Evolutionary conservation across 1,140 invertebrate genomes (phyloP), one percentile per base, ranked within the genome.

Genomic region (Drosophila nigromelanica): DNA sequence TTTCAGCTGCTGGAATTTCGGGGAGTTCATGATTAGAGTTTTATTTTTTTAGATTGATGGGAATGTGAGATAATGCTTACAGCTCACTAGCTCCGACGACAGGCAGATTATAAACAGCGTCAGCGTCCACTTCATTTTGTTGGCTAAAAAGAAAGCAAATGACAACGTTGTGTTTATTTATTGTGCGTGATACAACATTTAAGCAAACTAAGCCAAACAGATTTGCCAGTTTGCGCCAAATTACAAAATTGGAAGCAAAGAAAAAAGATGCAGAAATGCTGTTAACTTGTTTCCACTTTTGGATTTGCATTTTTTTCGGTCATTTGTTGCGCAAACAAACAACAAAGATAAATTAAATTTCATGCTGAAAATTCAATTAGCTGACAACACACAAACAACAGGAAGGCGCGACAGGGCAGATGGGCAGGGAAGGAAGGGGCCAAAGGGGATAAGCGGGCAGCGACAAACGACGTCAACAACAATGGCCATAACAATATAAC

Each of bases 291-390:
- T 66, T 61, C 24, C 50, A 63, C 37, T 75, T 67, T 78, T 42
- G 58, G 42, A 56, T 73, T 73, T 78, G 54, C 56, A 69, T 63
- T 56, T 69, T 27, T 59, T 40, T 78, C 47, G 71, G 59, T 61
- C 74, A 86, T 86, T 81, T 78, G 82, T 69, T 69, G 71, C 66
- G 75, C 74, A 87, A 81, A 76, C 82, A 87, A 87, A 81, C 75
- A 87, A 86, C 80, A 87, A 89, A 82, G 76, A 89, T 87, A 87
- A 86, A 87, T 87, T 87, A 79, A 87, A 89, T 87, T 85, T 78
- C 78, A 89, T 73, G 82, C 78, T 87, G 82, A 87, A 87, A 87
- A 87, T 87, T 87, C 78, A 87, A 87, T 87, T 87, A 87, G 82
- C 83, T 89, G 83, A 82, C 83, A 82, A 62, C 48, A 47, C 48